Percentiles rank a stretch among this genome's conserved stretches.
Conservation (phyloP, 2,113 vertebrate species). For the Rhabdomys dilectus region DNA sequence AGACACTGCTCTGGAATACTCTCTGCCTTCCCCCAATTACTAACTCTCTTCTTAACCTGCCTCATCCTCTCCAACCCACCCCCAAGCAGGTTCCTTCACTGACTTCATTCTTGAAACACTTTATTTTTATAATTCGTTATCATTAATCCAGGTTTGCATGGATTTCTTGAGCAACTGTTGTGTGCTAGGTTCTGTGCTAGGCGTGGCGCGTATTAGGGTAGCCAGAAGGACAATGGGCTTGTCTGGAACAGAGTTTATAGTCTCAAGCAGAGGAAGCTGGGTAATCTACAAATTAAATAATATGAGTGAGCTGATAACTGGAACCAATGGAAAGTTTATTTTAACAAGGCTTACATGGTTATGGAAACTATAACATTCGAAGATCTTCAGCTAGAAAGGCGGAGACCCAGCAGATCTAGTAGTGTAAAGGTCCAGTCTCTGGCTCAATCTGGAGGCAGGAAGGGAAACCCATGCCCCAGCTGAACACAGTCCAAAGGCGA, state of each 20-base stretch:
- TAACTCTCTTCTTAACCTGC: not conserved
- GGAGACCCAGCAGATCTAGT: not conserved
- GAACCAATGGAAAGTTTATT: not conserved
- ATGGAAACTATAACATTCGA: not conserved
- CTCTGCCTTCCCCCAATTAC: not conserved
- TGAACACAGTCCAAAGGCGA: not conserved
- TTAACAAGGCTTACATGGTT: not conserved
- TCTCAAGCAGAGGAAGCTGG: not conserved
- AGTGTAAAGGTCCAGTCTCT: not conserved
- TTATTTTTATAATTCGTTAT: constrained; percentile 1
- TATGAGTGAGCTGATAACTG: not conserved
- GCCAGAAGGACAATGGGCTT: not conserved
- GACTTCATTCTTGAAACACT: not conserved
- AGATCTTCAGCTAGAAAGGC: not conserved
- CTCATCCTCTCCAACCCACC: not conserved
- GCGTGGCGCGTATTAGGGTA: not conserved
- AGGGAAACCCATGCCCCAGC: not conserved
- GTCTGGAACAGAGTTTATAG: not conserved
- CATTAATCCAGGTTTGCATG: not conserved
- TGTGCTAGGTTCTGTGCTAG: not conserved
- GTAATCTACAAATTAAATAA: not conserved
- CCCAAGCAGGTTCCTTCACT: not conserved
- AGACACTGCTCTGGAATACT: not conserved
- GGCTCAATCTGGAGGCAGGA: not conserved
- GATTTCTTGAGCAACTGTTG: not conserved